Evolutionary conservation across 2,113 vertebrate genomes (phyloP), one percentile per base, ranked within the genome.

Genomic region (Pontoporia blainvillei): DNA sequence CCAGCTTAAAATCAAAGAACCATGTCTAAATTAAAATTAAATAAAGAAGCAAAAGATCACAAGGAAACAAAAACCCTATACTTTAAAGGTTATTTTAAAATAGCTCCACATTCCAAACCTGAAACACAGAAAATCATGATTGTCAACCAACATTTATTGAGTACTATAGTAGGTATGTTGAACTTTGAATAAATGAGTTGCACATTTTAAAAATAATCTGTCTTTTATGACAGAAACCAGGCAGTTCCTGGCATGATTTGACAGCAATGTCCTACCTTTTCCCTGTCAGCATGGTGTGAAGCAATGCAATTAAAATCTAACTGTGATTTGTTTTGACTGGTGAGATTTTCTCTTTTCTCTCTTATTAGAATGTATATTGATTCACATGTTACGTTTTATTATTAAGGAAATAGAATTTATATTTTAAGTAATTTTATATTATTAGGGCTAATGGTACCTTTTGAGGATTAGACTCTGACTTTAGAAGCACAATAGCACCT

Each of bases 151-250:
- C 93, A 72, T 89, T 86, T 96, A 95, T 89, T 91, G 96, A 86
- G 61, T 82, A 61, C 88, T 88, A 54, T 73, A 88, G 76, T 72
- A 93, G 91, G 76, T 83, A 83, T 95, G 64, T 91, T 96, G 93
- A 95, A 96, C 93, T 94, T 94, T 20, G 86, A 97, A 96, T 98
- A 98, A 98, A 95, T 97, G 96, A 97, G 96, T 96, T 61, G 61
- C 86, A 97, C 88, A 95, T 97, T 97, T 97, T 10, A 96, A 95
- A 97, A 97, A 96, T 97, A 92, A 97, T 97, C 97, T 97, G 94
- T 96, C 97, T 97, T 90, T 97, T 86, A 94, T 91, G 96, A 97
- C 97, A 97, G 95, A 97, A 96, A 91, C 95, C 96, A 96, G 96
- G 66, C 94, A 86, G 95, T 95, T 97, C 46, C 92, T 92, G 96